Conservation (phyloP, 2,888 invertebrate genomes). For the Hirudinaria manillensis region DNA sequence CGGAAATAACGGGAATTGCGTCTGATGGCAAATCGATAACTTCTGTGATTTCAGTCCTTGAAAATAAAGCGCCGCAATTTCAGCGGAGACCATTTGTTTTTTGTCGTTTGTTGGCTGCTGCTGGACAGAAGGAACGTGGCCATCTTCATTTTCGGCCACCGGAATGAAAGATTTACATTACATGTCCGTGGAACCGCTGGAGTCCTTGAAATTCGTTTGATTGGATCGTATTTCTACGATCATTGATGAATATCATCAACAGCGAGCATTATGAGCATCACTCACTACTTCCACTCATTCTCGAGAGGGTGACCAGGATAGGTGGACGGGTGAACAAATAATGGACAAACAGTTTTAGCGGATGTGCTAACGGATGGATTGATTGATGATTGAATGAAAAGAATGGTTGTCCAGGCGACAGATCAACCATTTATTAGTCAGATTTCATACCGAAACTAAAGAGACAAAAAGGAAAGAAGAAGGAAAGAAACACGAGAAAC, state of each 20-base stretch:
- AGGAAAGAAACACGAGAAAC: neutral
- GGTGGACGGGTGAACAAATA: neutral
- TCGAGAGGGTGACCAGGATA: neutral
- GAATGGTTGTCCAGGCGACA: neutral
- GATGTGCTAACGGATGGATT: neutral
- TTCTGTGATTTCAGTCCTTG: too few relatives aligned
- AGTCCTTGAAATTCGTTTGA: neutral
- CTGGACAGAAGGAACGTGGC: neutral
- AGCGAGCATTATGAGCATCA: too few relatives aligned
- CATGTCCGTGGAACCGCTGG: neutral
- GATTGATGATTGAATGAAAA: neutral
- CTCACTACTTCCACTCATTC: too few relatives aligned
- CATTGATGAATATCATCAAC: too few relatives aligned
- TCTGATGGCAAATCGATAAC: too few relatives aligned
- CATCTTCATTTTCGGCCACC: neutral
- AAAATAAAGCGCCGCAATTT: too few relatives aligned
- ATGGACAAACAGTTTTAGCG: neutral
- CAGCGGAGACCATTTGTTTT: too few relatives aligned
- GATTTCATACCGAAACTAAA: too few relatives aligned
- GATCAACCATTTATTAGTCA: neutral
- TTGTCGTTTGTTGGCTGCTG: too few relatives aligned
- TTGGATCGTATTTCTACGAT: too few relatives aligned
- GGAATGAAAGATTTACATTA: neutral
- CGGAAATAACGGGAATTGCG: too few relatives aligned
- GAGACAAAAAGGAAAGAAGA: neutral